phyloP scores from a whole-genome alignment of 2,888 invertebrate species.

The Drosophila testacea region DNA sequence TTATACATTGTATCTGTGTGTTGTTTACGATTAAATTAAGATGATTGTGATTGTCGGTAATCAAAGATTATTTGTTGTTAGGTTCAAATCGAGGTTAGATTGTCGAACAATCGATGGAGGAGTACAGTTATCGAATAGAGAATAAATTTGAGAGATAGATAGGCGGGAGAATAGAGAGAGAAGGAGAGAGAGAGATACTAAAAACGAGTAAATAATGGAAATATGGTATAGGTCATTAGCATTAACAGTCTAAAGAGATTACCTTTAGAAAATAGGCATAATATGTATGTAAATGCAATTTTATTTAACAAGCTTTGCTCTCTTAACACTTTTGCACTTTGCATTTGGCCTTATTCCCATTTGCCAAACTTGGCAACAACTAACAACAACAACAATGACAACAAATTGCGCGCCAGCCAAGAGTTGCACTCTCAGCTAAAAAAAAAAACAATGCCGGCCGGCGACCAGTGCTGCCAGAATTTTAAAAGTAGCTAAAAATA shows the following conservation, averaged over 20 bases:
- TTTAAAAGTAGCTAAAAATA: too few species aligned
- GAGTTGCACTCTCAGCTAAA: conserved; percentile 60
- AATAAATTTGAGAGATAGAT: conserved; percentile 1
- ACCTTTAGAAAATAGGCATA: conserved; percentile 32
- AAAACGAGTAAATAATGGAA: conserved; percentile 50
- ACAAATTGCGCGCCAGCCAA: conserved; percentile 53
- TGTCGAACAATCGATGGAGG: conserved; percentile 27
- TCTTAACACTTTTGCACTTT: conserved; percentile 17
- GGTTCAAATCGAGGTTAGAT: conserved; percentile 76
- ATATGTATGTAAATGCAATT: conserved; percentile 12
- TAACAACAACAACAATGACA: conserved; percentile 35
- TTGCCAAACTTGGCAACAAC: conserved; percentile 36
- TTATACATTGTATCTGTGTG: conserved; percentile 26
- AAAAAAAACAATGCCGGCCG: conserved; percentile 43
- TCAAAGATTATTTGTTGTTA: conserved; percentile 78
- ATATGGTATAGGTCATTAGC: conserved; percentile 57
- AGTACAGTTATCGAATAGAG: conserved; percentile 62
- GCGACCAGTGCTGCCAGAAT: too few species aligned
- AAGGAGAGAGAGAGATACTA: conserved; percentile 2
- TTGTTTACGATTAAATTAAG: conserved; percentile 78
- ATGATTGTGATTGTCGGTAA: conserved; percentile 71
- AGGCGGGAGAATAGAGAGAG: conserved; percentile 6
- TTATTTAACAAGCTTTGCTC: conserved; percentile 16
- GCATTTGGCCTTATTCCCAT: conserved; percentile 40
- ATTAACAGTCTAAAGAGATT: conserved; percentile 42